Evolutionary conservation across 2,888 invertebrate genomes (phyloP), one percentile per base, ranked within the genome.

Genomic region (Drosophila limbata): DNA sequence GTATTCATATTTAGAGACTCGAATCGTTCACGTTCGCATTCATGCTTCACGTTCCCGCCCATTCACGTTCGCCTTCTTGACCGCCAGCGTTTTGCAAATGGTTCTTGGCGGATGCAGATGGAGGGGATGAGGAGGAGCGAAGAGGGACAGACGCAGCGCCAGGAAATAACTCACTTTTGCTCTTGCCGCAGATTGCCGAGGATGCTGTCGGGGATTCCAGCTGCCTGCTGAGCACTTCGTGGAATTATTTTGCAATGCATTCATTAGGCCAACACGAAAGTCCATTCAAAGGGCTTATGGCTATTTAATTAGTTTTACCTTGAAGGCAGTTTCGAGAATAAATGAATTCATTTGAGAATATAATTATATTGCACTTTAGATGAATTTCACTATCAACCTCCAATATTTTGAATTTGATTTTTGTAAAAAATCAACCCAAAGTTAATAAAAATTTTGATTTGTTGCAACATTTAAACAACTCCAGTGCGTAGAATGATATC

Each of bases 161-260:
- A 84, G 88, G 85, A 86, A 86, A 86, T 86, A 87, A 86, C 85
- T 86, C 87, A 86, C 83, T 86, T 86, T 85, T 77, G 69, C 47
- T 44, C n/a, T 25, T 5, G 25, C 28, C 25, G 6, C 9, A 28
- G 73, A 64, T 69, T 62, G 61, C 47, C 17, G 59, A 19, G 50
- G 67, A 63, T 74, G 75, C 70, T 56, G 51, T 40, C 25, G 28
- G 10, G 42, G 37, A 52, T 57, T 35, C 62, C 65, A 55, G 53
- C 44, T 60, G 69, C 50, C 42, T 47, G 52, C 28, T 51, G 15
- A 55, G 55, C 55, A 31, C 40, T 77, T 76, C 77, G 59, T 69
- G 76, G 67, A 56, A 48, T 53, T 25, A 61, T 76, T 65, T 51
- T 8, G 56, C 40, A 51, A 21, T 11, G 33, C 21, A 8, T 56